Base-by-base conservation (phyloP, 2,888 invertebrate species). In the Biston stratarius region DNA sequence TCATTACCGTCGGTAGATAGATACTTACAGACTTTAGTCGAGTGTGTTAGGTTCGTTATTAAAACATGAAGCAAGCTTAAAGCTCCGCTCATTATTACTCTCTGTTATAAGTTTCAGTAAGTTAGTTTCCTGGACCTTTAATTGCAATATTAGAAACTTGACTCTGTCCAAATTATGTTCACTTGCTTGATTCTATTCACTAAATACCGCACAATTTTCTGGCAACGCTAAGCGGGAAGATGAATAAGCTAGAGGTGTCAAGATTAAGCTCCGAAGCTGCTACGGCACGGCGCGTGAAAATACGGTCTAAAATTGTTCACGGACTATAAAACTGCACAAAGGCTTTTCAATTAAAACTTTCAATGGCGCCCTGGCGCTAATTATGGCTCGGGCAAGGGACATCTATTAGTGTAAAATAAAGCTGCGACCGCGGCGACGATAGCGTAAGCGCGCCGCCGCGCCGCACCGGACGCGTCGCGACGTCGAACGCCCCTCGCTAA, bases 271-370 rank as follows among this genome's bases (percentile, higher is more conserved):
- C 67, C 74, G 72, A 66, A 74, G 74, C 48, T 73, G 64, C 72
- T 74, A 74, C 73, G 78, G 38, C 38, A 74, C 74, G 78, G 79
- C 80, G 81, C 83, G 78, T 83, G 82, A 83, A 79, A 85, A 86
- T 86, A 87, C 83, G 83, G 79, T 84, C 82, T 86, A 83, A 91
- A 89, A 87, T 88, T 89, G 86, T 90, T 87, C 85, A 84, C 88
- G 77, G 86, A 80, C 89, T 90, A 90, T 91, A 90, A 91, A 91
- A 92, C 86, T 89, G 89, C 85, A 90, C 90, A 90, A 91, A 92
- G 87, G 85, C 87, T 92, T 93, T 93, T 92, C 92, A 93, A 93
- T 93, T 93, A 93, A 93, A 93, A 92, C 86, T 93, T 93, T 90
- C 88, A 86, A 92, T 91, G 85, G 90, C 88, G 83, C 83, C 83